phyloP scores from a whole-genome alignment of 2,113 vertebrate genomes.

The Dicaeum eximium region DNA sequence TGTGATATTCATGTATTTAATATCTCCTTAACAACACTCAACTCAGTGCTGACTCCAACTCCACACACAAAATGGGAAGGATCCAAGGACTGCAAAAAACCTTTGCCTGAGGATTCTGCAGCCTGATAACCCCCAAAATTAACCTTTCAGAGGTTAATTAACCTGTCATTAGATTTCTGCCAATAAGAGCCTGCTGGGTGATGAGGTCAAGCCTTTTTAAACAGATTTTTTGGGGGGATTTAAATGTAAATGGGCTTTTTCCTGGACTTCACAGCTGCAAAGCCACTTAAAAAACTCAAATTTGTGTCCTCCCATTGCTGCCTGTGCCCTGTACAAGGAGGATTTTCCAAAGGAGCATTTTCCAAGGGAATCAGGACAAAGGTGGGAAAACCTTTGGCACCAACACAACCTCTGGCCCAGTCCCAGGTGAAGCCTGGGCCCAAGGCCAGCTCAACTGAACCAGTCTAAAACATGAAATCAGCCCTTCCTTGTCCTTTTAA shows the following conservation, averaged over 20 bases:
- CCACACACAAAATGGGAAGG: background rate
- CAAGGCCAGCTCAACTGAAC: background rate
- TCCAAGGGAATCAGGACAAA: background rate
- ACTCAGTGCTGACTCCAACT: background rate
- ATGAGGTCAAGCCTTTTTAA: background rate
- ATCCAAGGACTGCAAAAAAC: background rate
- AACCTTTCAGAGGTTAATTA: background rate
- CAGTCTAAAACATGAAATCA: background rate
- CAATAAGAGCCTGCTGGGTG: background rate
- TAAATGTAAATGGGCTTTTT: background rate
- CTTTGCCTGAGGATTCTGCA: background rate
- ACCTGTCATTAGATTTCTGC: background rate
- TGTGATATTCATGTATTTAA: background rate
- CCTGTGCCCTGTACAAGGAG: background rate
- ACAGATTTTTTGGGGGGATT: background rate
- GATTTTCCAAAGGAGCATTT: background rate
- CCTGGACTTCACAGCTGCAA: background rate
- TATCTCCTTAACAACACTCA: background rate
- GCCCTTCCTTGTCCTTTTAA: rapidly evolving
- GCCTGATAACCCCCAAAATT: background rate
- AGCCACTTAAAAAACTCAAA: background rate
- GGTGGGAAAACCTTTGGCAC: background rate
- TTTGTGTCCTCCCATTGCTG: background rate
- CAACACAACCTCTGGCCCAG: background rate
- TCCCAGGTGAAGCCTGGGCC: background rate